phyloP scores from a whole-genome alignment of 2,888 invertebrate species.

The Aspidapion aeneum region DNA sequence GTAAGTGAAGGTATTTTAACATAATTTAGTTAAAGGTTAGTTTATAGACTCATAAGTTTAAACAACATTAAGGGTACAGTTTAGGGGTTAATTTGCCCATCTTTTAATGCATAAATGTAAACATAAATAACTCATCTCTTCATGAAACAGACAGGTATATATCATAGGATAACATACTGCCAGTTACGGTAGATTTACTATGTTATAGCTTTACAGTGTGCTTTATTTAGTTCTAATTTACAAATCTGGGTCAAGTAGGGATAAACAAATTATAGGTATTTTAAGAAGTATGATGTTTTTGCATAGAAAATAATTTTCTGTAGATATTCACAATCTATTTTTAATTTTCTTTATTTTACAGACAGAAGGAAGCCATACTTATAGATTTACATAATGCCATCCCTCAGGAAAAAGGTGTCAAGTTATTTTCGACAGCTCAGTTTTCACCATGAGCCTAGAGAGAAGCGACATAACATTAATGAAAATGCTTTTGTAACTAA shows the following conservation, averaged over 20 bases:
- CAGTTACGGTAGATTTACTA: too few species aligned
- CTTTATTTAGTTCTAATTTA: too few species aligned
- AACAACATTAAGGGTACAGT: too few species aligned
- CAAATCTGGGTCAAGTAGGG: too few species aligned
- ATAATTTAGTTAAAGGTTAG: not conserved
- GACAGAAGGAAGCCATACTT: not conserved
- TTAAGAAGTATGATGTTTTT: slow-evolving; percentile 1
- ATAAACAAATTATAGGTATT: too few species aligned
- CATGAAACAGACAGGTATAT: too few species aligned
- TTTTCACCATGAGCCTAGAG: slow-evolving; percentile 59
- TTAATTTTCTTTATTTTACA: not conserved
- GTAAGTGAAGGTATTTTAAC: not conserved
- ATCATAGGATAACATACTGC: too few species aligned
- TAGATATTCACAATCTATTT: not conserved
- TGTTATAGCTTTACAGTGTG: too few species aligned
- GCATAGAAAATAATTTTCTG: slow-evolving; percentile 15
- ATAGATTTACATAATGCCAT: slow-evolving; percentile 60
- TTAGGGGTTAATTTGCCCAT: too few species aligned
- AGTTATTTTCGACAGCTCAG: slow-evolving; percentile 71
- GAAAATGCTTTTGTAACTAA: slow-evolving; percentile 66
- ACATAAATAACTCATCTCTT: slow-evolving; percentile 2
- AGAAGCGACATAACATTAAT: slow-evolving; percentile 49
- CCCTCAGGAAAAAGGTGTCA: slow-evolving; percentile 65
- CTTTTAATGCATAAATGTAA: slow-evolving; percentile 7
- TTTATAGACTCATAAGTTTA: too few species aligned